Percentiles rank a stretch among this genome's conserved stretches.
Evolutionary conservation across 1,140 invertebrate species (phyloP).

Genomic region (Euura saliciscinereae): DNA sequence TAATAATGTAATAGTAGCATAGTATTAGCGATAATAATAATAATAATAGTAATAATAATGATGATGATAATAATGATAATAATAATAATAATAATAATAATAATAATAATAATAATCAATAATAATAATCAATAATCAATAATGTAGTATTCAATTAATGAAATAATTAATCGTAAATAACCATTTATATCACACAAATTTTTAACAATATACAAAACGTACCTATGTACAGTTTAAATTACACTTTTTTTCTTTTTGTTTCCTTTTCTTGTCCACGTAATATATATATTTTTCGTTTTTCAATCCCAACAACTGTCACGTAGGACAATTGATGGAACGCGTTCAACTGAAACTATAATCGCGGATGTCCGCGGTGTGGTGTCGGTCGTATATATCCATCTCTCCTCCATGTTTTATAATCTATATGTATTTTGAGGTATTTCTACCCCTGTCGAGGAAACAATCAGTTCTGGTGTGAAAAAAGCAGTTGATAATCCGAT

Average conservation of each 20-base stretch:
- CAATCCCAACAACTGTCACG: neutral
- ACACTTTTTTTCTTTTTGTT: conserved; percentile 42
- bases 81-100: conserved; percentile 1
- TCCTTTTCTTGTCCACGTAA: too few relatives aligned
- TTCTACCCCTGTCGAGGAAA: too few relatives aligned
- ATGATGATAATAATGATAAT: neutral
- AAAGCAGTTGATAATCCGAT: conserved; percentile 11
- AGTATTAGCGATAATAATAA: too few relatives aligned
- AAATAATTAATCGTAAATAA: conserved; percentile 51
- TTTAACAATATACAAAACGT: conserved; percentile 63
- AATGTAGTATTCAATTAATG: neutral
- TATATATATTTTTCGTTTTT: conserved; percentile 13
- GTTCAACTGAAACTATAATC: too few relatives aligned
- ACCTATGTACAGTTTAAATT: conserved; percentile 62
- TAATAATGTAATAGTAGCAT: too few relatives aligned
- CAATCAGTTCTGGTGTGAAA: too few relatives aligned
- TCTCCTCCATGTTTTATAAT: too few relatives aligned
- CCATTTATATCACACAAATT: conserved; percentile 63
- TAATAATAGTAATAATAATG: neutral
- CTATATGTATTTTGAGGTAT: too few relatives aligned
- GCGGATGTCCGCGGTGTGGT: too few relatives aligned
- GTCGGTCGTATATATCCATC: too few relatives aligned
- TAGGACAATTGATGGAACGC: too few relatives aligned
- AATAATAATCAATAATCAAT: neutral
- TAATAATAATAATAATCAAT: neutral